These are phyloP conservation scores for Scylla paramamosain DNA, from an alignment of 1,140 invertebrate genomes.

Conservation along the genomic window DNA sequence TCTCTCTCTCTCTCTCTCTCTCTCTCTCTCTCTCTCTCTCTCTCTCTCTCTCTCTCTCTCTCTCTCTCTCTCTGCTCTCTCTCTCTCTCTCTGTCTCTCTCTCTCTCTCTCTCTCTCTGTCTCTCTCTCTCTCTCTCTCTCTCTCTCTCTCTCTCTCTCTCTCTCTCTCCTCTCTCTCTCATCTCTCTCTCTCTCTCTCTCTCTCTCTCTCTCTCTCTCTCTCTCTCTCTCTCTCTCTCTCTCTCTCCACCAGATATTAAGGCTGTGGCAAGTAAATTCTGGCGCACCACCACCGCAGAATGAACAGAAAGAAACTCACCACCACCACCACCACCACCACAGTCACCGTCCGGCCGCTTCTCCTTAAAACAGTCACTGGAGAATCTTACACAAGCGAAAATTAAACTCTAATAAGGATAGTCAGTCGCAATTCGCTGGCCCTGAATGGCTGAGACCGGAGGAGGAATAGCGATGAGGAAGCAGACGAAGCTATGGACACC, in stretches of 20 bases:
- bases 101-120: not conserved
- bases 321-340: not conserved
- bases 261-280: not conserved
- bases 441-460: conserved; percentile 26
- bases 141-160: too few relatives aligned
- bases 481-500: not conserved
- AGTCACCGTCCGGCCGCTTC: not conserved
- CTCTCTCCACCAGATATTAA: conserved; percentile 2
- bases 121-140: too few relatives aligned
- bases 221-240: conserved; percentile 57
- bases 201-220: conserved; percentile 43
- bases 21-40: not conserved
- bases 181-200: conserved; percentile 44
- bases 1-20: not conserved
- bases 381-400: conserved; percentile 60
- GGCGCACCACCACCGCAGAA: not conserved
- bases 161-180: too few relatives aligned
- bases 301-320: not conserved
- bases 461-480: conserved; percentile 37
- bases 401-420: conserved; percentile 63
- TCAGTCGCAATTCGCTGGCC: conserved; percentile 63
- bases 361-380: conserved; percentile 25
- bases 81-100: not conserved
- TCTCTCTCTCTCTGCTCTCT: not conserved
- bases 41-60: too few relatives aligned